Evolutionary conservation across 64 coral and sea anemone species (phyloP).

Genomic region (Stylophora pistillata): DNA sequence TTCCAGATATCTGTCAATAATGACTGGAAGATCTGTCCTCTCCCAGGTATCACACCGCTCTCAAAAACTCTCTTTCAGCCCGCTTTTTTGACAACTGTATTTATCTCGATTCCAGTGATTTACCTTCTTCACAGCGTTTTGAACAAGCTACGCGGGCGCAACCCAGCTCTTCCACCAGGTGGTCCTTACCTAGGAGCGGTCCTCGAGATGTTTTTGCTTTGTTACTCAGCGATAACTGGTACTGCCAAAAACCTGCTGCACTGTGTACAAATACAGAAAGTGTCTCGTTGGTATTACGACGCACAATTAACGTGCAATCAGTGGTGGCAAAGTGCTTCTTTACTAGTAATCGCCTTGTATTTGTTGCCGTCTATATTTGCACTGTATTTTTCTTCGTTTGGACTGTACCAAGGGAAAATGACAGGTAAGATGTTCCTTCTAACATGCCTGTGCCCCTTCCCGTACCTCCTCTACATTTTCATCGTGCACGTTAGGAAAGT

Average conservation of each 20-base stretch:
- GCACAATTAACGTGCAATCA: conserved; percentile 31
- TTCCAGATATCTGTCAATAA: not conserved
- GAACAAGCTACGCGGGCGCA: conserved; percentile 6
- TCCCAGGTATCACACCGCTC: conserved; percentile 9
- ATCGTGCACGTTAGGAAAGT: conserved; percentile 1
- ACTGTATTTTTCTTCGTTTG: not conserved
- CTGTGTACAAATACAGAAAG: conserved; percentile 29
- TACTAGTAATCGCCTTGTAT: not conserved
- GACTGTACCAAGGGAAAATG: conserved; percentile 6
- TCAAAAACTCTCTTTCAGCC: conserved; percentile 15
- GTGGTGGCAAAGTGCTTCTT: conserved; percentile 42
- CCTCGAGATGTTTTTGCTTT: conserved; percentile 51
- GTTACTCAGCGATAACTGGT: conserved; percentile 19
- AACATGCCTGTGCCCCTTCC: conserved; percentile 16
- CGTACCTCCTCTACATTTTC: not conserved
- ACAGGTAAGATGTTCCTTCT: conserved; percentile 27
- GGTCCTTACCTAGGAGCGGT: conserved; percentile 56
- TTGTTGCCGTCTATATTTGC: conserved; percentile 36
- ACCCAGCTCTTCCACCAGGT: not conserved
- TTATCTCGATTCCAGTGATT: not conserved
- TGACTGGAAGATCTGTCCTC: conserved; percentile 22
- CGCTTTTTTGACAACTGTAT: not conserved
- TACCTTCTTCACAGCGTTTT: conserved; percentile 29
- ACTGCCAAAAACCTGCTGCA: conserved; percentile 22
- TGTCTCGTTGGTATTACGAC: conserved; percentile 13